Percentiles rank a stretch among this genome's conserved stretches.
These are phyloP conservation scores for Itoplectis maculator DNA, from an alignment of 2,888 invertebrate genomes.

Conservation along the genomic window DNA sequence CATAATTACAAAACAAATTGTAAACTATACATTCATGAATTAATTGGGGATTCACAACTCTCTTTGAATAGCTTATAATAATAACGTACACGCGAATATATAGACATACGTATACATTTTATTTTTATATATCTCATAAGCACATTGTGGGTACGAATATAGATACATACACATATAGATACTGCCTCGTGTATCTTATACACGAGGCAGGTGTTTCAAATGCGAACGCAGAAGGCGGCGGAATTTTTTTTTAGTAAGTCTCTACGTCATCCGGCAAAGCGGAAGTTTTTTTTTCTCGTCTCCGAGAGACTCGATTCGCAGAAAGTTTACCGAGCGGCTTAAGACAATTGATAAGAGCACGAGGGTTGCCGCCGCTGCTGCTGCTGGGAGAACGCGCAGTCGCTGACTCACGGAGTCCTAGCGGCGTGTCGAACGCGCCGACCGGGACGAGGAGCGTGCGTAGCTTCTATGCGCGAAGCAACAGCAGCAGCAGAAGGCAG, in stretches of 20 bases:
- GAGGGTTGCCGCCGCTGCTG: not conserved
- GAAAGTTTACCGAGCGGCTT: not conserved
- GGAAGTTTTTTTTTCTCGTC: not conserved
- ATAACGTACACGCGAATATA: too few relatives aligned
- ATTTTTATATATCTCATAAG: too few relatives aligned
- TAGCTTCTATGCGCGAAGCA: not conserved
- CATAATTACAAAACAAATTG: too few relatives aligned
- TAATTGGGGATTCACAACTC: too few relatives aligned
- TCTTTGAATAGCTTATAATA: too few relatives aligned
- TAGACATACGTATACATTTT: too few relatives aligned
- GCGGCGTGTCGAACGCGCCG: too few relatives aligned
- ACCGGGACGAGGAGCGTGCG: not conserved
- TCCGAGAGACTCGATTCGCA: not conserved
- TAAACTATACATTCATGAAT: too few relatives aligned
- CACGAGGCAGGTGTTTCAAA: not conserved
- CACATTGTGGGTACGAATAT: too few relatives aligned
- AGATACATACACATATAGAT: not conserved
- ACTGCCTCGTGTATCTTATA: not conserved
- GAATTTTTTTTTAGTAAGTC: not conserved
- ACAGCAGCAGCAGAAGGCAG: too few relatives aligned
- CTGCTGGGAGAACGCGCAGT: not conserved
- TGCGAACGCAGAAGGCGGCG: not conserved
- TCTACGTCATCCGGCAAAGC: not conserved
- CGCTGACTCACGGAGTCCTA: not conserved
- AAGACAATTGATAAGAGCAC: constrained; percentile 1